Evolutionary conservation across 2,888 invertebrate genomes (phyloP).

Genomic region (Limenitis camilla): DNA sequence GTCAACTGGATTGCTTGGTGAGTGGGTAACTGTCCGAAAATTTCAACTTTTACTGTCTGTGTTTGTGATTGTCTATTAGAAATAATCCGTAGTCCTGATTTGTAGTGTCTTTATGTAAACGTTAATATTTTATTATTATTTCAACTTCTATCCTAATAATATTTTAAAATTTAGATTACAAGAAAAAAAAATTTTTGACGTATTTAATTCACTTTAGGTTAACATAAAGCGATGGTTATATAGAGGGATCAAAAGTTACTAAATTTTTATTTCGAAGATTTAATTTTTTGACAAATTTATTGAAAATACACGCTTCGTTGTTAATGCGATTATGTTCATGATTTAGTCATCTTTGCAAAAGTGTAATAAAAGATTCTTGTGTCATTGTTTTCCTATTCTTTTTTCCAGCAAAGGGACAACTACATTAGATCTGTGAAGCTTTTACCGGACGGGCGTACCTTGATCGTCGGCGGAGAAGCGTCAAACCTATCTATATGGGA

Average conservation of each 20-base stretch:
- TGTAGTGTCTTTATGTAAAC: neutral
- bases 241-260: no score
- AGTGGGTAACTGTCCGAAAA: slow-evolving; percentile 70
- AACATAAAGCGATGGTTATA: no score
- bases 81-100: neutral
- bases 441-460: slow-evolving; percentile 91
- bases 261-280: no score
- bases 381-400: neutral
- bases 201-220: no score
- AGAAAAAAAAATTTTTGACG: no score
- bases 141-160: neutral
- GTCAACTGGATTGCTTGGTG: slow-evolving; percentile 93
- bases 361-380: neutral
- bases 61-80: neutral
- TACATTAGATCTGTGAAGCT: slow-evolving; percentile 97
- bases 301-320: no score
- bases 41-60: no score
- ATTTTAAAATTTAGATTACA: neutral
- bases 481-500: slow-evolving; percentile 97
- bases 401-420: slow-evolving; percentile 88
- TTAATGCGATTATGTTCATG: no score
- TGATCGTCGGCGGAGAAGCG: slow-evolving; percentile 97
- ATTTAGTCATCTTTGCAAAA: no score
- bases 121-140: neutral
- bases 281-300: no score